A percentile compares a stretch with the other conserved stretches of the same genome.
phyloP scores from a whole-genome alignment of 2,797 vertebrate species.

The Darevskia nairensis region DNA sequence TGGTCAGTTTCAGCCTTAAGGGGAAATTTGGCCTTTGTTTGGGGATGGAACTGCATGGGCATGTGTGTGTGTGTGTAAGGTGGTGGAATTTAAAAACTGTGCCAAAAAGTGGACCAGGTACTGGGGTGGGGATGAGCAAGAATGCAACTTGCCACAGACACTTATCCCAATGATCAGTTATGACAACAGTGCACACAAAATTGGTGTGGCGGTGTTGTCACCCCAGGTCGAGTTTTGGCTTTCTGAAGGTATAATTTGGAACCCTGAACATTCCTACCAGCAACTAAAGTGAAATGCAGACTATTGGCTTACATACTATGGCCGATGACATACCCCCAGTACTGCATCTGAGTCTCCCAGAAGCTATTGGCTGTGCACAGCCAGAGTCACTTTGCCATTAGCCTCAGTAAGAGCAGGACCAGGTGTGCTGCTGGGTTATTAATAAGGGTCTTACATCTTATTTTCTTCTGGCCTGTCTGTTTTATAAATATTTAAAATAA shows the following conservation, averaged over 20 bases:
- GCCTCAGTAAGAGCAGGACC: background rate
- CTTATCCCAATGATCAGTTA: background rate
- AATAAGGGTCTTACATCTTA: constrained; percentile 53
- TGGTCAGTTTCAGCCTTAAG: background rate
- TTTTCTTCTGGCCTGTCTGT: constrained; percentile 45
- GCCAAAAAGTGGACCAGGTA: background rate
- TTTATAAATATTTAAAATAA: constrained; percentile 73
- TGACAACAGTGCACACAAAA: background rate
- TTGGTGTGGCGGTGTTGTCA: background rate
- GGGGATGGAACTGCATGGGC: background rate
- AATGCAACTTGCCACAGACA: background rate
- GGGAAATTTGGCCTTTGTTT: background rate
- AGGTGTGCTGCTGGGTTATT: constrained; percentile 14
- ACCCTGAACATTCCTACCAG: background rate
- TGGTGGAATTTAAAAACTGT: background rate
- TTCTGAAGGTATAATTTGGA: background rate
- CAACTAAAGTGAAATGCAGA: background rate
- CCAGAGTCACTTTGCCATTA: background rate
- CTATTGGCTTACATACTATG: background rate
- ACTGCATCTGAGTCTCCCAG: background rate
- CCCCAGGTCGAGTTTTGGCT: background rate
- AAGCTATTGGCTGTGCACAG: background rate
- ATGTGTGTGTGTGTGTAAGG: background rate
- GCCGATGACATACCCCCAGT: background rate
- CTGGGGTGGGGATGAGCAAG: background rate